Evolutionary conservation across 2,888 invertebrate genomes (phyloP).

Genomic region (Dermolepida albohirtum): DNA sequence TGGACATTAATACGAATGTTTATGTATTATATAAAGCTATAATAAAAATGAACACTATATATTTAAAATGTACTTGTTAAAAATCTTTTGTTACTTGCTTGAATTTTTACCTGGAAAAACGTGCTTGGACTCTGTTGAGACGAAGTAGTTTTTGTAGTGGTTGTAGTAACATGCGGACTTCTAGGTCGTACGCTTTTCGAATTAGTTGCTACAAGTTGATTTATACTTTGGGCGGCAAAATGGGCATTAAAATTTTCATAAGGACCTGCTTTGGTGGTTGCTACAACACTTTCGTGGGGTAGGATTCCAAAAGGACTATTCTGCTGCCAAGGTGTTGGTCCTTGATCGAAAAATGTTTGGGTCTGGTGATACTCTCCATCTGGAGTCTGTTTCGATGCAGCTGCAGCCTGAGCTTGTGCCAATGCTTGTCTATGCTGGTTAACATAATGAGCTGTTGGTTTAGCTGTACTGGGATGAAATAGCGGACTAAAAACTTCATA

Average conservation of each 20-base stretch:
- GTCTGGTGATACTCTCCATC: constrained; percentile 65
- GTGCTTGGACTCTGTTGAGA: constrained; percentile 68
- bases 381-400: constrained; percentile 56
- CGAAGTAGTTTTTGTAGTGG: constrained; percentile 57
- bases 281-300: constrained; percentile 82
- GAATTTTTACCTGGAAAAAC: constrained; percentile 69
- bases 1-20: no score
- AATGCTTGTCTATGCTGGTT: constrained; percentile 78
- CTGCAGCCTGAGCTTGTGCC: constrained; percentile 64
- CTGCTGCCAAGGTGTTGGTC: constrained; percentile 79
- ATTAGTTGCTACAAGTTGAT: constrained; percentile 70
- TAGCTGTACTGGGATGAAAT: constrained; percentile 74
- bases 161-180: constrained; percentile 67
- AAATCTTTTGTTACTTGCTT: background rate
- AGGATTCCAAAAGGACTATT: constrained; percentile 83
- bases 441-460: constrained; percentile 69
- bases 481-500: constrained; percentile 88
- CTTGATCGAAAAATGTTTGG: constrained; percentile 79
- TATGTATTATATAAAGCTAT: no score
- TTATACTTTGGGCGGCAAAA: constrained; percentile 75
- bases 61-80: no score
- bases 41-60: no score
- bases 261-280: constrained; percentile 72
- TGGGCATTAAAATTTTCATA: constrained; percentile 80
- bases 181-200: constrained; percentile 68